phyloP scores from a whole-genome alignment of 64 coral and sea anemone species.

The Hydrozoanthus tunicans region DNA sequence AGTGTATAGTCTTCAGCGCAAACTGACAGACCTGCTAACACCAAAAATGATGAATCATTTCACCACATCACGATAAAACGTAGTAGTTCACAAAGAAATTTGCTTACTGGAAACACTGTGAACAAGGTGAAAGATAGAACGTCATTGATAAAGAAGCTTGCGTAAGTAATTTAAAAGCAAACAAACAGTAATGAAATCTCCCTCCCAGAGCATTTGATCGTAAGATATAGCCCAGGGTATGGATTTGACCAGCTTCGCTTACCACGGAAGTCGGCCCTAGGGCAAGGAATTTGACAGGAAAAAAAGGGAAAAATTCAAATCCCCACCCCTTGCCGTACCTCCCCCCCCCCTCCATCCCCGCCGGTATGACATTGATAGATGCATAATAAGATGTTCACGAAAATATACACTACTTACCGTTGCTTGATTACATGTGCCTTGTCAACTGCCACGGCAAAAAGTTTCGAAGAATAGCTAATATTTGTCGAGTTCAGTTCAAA shows the following conservation, averaged over 20 bases:
- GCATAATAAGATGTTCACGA: too few relatives aligned
- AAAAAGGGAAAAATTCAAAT: neutral
- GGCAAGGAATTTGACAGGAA: neutral
- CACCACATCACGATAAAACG: too few relatives aligned
- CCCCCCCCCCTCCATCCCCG: too few relatives aligned
- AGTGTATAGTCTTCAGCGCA: neutral
- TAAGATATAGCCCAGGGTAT: conserved; percentile 20
- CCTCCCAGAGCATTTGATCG: neutral
- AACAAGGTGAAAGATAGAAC: conserved; percentile 30
- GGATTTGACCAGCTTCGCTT: neutral
- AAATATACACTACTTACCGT: too few relatives aligned
- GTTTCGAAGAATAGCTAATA: too few relatives aligned
- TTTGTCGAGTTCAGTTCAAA: too few relatives aligned
- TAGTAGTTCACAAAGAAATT: conserved; percentile 26
- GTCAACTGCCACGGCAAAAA: too few relatives aligned
- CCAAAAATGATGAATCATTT: too few relatives aligned
- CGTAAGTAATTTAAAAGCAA: neutral
- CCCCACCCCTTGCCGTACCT: too few relatives aligned
- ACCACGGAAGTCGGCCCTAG: neutral
- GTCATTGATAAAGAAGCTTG: conserved; percentile 31
- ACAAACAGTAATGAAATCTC: conserved; percentile 6
- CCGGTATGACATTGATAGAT: too few relatives aligned
- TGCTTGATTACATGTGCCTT: too few relatives aligned
- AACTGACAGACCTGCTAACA: neutral
- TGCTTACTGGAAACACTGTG: conserved; percentile 41